A percentile compares a stretch with the other conserved stretches of the same genome.
phyloP scores from a whole-genome alignment of 2,888 invertebrate genomes.

The Acanthopleura granulata region DNA sequence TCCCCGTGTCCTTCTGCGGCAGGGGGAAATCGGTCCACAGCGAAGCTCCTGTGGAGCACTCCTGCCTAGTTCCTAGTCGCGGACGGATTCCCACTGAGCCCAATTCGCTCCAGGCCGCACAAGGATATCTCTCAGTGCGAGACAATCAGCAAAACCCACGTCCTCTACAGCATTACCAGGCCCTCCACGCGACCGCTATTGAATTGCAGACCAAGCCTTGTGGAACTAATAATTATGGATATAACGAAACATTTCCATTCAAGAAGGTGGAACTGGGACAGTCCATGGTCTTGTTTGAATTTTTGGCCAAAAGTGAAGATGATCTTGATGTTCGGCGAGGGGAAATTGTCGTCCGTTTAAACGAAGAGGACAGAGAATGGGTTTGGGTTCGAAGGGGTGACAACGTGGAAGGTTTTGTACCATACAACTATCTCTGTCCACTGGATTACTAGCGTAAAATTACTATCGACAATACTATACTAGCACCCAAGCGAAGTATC shows the following conservation, averaged over 20 bases:
- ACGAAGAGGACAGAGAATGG: conserved; percentile 96
- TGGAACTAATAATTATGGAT: not conserved
- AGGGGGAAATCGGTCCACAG: conserved; percentile 71
- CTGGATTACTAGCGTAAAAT: conserved; percentile 58
- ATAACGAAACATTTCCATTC: conserved; percentile 36
- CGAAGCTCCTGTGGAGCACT: not conserved
- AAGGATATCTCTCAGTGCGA: too few relatives aligned
- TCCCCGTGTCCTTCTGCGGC: conserved; percentile 93
- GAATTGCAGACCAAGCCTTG: not conserved
- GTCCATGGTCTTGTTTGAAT: conserved; percentile 93
- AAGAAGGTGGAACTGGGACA: conserved; percentile 86
- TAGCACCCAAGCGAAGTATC: too few relatives aligned
- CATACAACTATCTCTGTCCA: conserved; percentile 93
- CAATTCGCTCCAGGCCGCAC: too few relatives aligned
- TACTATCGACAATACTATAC: too few relatives aligned
- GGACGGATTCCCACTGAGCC: not conserved
- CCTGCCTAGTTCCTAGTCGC: not conserved
- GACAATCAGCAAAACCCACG: not conserved
- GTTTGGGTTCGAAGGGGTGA: conserved; percentile 95
- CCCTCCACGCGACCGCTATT: not conserved
- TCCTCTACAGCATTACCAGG: not conserved
- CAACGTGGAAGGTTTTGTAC: conserved; percentile 95
- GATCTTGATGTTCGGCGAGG: conserved; percentile 94
- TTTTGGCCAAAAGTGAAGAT: conserved; percentile 92
- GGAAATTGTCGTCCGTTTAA: conserved; percentile 95